These are phyloP conservation scores for Sakesphorus luctuosus DNA, from an alignment of 2,113 vertebrate genomes.

Conservation along the genomic window DNA sequence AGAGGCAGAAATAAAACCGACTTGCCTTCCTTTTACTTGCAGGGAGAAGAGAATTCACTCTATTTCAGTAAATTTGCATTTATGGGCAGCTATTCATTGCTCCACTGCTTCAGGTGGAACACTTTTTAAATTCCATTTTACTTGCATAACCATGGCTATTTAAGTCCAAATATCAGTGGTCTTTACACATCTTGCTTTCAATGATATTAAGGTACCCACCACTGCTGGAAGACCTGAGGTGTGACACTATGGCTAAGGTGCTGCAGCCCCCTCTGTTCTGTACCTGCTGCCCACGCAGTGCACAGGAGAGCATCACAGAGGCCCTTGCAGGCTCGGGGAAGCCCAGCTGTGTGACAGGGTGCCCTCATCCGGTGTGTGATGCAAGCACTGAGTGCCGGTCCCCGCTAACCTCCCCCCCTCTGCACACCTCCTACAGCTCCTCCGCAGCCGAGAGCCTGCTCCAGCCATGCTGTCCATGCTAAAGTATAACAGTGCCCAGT, in stretches of 20 bases:
- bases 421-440: not conserved
- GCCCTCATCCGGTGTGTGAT: not conserved
- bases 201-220: not conserved
- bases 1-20: not conserved
- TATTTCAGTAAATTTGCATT: not conserved
- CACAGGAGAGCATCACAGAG: not conserved
- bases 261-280: not conserved
- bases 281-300: fast-evolving
- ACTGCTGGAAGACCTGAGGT: not conserved
- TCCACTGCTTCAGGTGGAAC: not conserved
- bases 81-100: not conserved
- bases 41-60: not conserved
- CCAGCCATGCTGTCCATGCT: fast-evolving
- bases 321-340: fast-evolving
- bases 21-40: not conserved
- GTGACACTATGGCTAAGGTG: not conserved
- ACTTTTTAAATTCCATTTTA: not conserved
- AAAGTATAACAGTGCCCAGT: not conserved
- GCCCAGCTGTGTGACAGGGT: not conserved
- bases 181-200: not conserved
- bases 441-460: not conserved
- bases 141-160: not conserved
- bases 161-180: not conserved
- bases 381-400: no score
- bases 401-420: not conserved